phyloP scores from a whole-genome alignment of 2,888 invertebrate species.

The Protonemura montana region DNA sequence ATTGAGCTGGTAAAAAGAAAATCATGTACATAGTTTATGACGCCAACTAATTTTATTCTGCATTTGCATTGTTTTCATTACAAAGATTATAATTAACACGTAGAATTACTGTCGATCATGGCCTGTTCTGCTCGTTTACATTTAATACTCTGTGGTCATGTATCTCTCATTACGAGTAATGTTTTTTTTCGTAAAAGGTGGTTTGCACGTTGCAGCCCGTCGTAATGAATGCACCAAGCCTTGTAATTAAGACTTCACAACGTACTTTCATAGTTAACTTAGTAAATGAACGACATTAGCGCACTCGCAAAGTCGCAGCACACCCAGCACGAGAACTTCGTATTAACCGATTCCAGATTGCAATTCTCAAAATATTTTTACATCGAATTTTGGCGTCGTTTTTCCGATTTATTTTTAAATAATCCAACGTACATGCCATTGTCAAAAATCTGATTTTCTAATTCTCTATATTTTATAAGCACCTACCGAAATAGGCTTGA shows the following conservation, averaged over 20 bases:
- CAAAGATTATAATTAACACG: not conserved
- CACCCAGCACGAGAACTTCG: not conserved
- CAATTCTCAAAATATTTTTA: not conserved
- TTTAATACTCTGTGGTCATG: not conserved
- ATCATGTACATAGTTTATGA: not conserved
- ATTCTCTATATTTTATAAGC: not conserved
- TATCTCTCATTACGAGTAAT: constrained; percentile 3
- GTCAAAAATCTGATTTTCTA: not conserved
- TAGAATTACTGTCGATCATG: not conserved
- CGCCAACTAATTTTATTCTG: not conserved
- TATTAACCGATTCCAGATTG: constrained; percentile 1
- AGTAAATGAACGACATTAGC: constrained; percentile 19
- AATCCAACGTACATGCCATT: not conserved
- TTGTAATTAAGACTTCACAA: constrained; percentile 20
- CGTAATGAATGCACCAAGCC: not conserved
- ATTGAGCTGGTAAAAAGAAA: no score
- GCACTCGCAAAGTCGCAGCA: not conserved
- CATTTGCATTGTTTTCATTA: not conserved
- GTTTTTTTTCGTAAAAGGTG: constrained; percentile 10
- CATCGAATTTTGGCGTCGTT: not conserved
- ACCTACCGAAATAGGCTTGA: not conserved
- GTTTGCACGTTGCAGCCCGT: not conserved
- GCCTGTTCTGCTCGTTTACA: not conserved
- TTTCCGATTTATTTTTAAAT: not conserved
- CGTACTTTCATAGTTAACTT: not conserved